Evolutionary conservation across 2,797 vertebrate genomes (phyloP).

Genomic region (Limosa lapponica): DNA sequence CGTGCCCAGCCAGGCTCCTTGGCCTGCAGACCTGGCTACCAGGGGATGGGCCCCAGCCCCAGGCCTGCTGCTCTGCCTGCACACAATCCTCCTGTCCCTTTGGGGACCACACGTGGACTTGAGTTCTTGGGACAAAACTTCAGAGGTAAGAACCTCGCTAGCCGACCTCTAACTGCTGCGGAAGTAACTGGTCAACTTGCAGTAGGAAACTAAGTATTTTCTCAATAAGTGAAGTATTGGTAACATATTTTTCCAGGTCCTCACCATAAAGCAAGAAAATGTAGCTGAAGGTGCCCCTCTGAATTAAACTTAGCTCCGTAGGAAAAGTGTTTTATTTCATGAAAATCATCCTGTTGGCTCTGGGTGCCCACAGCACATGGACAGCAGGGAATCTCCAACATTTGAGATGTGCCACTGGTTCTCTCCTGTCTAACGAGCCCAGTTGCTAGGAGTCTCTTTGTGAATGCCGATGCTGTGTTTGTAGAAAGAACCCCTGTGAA

Average conservation of each 20-base stretch:
- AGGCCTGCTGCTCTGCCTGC: background rate
- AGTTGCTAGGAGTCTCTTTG: background rate
- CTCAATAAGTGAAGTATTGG: background rate
- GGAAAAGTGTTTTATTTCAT: background rate
- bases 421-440: background rate
- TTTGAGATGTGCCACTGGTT: background rate
- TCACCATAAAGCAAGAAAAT: background rate
- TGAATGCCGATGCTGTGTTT: accelerated
- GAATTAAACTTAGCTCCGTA: background rate
- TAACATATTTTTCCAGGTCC: background rate
- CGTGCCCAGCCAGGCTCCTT: background rate
- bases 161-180: background rate
- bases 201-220: background rate
- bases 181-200: background rate
- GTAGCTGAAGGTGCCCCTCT: background rate
- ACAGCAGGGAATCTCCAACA: background rate
- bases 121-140: background rate
- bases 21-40: background rate
- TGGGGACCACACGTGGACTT: background rate
- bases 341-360: background rate
- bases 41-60: background rate
- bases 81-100: background rate
- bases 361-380: background rate
- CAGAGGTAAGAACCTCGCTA: background rate
- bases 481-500: background rate